These are phyloP conservation scores for Napeogenes inachia DNA, from an alignment of 2,888 invertebrate species.

Conservation along the genomic window DNA sequence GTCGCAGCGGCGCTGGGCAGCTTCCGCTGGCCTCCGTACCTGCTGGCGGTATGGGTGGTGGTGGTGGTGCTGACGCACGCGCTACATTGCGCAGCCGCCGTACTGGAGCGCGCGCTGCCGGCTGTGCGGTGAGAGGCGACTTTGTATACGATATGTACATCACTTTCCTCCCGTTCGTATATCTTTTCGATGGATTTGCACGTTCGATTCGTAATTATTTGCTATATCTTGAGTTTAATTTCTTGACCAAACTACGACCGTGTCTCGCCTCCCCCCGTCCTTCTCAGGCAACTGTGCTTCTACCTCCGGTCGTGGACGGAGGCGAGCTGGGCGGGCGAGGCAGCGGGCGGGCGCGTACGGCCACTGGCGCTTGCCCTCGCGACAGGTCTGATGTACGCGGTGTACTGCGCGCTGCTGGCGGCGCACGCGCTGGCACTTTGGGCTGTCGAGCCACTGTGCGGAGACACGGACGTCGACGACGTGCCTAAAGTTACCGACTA, in stretches of 20 bases:
- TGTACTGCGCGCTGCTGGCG: slow-evolving; percentile 46
- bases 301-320: slow-evolving; percentile 60
- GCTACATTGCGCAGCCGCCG: slow-evolving; percentile 55
- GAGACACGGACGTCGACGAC: slow-evolving; percentile 29
- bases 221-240: background rate
- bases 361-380: slow-evolving; percentile 43
- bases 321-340: slow-evolving; percentile 44
- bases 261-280: background rate
- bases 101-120: slow-evolving; percentile 56
- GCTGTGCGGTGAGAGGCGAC: slow-evolving; percentile 43
- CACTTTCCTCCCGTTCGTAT: background rate
- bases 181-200: background rate
- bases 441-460: slow-evolving; percentile 56
- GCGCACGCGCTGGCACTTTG: slow-evolving; percentile 48
- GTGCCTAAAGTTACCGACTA: slow-evolving; percentile 45
- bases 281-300: slow-evolving; percentile 47
- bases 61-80: slow-evolving; percentile 59
- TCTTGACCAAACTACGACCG: background rate
- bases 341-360: slow-evolving; percentile 33
- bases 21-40: slow-evolving; percentile 70
- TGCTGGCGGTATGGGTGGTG: slow-evolving; percentile 63
- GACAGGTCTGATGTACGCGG: slow-evolving; percentile 48
- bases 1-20: slow-evolving; percentile 58
- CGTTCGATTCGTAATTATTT: background rate
- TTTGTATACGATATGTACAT: background rate